Evolutionary conservation across 1,140 invertebrate genomes (phyloP), one percentile per base, ranked within the genome.

Genomic region (Lordiphosa clarofinis): DNA sequence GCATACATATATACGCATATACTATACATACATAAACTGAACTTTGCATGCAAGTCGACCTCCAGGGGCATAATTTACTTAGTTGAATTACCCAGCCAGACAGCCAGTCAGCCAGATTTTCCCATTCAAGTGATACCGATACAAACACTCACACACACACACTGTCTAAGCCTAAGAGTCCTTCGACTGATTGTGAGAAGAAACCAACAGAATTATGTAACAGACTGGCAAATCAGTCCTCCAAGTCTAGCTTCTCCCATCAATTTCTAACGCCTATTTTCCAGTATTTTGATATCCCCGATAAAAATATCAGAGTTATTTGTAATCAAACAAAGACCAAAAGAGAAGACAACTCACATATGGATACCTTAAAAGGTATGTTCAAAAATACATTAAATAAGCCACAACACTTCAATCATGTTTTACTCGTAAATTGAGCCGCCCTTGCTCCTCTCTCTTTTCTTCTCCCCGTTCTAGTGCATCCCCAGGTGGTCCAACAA

Each of bases 1-100:
- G 60, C 46, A 66, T 49, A 61, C 56, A 62, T 33, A 66, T 46
- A 66, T 49, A 61, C 56, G 54, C 37, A 59, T 21, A 59, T 44
- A 55, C 44, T 46, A 33, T 44, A 63, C 40, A 39, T 33, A 52
- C 36, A 63, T 31, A 63, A 19, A 65, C 3, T 10, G 33, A 55
- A 4, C 43, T 40, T 44, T 12, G 4, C 33, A 57, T 39, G 53
- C 40, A 24, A 28, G 28, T 31, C 28, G 8, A 31, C 28, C 28
- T 31, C 28, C 28, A 31, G 28, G 28, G 28, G 28, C 28, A 31
- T 31, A 31, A 31, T 31, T 31, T 31, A 28, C 24, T 28, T 28
- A 4, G 24, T 28, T 28, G 24, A 5, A 28, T 28, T 2, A 31
- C 28, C 28, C 28, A 31, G 28, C 28, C 28, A 31, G 28, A 31